Conservation (phyloP, 2,113 vertebrate genomes). For the Collichthys lucidus region DNA sequence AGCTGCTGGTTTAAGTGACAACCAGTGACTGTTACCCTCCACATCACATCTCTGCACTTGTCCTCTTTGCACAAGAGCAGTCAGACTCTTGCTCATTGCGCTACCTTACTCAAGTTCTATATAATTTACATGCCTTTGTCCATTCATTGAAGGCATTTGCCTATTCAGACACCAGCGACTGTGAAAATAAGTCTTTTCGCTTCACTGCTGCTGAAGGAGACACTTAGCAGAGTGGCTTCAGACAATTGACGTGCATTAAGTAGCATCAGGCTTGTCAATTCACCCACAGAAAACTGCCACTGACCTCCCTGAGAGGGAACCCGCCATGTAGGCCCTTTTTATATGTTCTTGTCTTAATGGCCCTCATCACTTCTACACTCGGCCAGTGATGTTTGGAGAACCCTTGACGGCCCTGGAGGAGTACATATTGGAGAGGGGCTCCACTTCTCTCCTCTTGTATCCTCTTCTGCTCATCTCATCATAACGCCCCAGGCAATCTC, state of each 20-base stretch:
- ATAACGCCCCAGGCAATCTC: constrained; percentile 64
- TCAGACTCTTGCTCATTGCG: neutral
- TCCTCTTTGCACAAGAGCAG: constrained; percentile 11
- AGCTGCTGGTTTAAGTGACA: constrained; percentile 8
- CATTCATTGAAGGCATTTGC: constrained; percentile 37
- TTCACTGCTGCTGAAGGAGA: constrained; percentile 58
- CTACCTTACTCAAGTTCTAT: constrained; percentile 27
- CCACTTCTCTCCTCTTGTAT: constrained; percentile 63
- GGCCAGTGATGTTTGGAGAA: constrained; percentile 66
- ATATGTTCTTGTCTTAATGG: constrained; percentile 61
- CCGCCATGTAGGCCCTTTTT: constrained; percentile 64
- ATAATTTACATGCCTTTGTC: constrained; percentile 54
- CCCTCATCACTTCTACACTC: constrained; percentile 58
- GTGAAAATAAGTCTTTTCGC: constrained; percentile 40
- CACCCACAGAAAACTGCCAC: constrained; percentile 50
- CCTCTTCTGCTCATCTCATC: constrained; percentile 56
- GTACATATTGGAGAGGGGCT: constrained; percentile 45
- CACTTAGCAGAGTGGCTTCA: constrained; percentile 58
- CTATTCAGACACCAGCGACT: constrained; percentile 28
- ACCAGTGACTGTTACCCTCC: constrained; percentile 15
- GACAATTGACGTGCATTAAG: constrained; percentile 60
- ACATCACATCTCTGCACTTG: constrained; percentile 22
- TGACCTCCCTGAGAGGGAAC: constrained; percentile 56
- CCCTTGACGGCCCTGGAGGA: constrained; percentile 66
- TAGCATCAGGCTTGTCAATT: constrained; percentile 55